Percentiles rank a stretch among this genome's conserved stretches.
Conservation (phyloP, 2,888 invertebrate genomes). For the Helobdella robusta region DNA sequence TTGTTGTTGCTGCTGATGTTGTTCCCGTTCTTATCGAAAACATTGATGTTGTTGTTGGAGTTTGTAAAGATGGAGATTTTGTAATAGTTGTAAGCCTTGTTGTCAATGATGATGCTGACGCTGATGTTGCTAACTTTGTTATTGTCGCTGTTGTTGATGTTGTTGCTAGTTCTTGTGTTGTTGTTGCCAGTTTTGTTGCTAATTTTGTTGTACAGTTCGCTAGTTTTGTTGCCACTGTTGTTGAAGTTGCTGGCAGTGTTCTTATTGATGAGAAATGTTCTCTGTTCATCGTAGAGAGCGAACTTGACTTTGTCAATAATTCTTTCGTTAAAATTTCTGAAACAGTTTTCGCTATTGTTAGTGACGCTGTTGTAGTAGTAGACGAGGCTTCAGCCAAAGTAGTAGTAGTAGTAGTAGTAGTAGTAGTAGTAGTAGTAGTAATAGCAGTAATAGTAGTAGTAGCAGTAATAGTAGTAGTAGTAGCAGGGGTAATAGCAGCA, state of each 20-base stretch:
- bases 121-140: background rate
- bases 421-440: conserved; percentile 1
- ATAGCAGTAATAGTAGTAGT: background rate
- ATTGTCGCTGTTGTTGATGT: background rate
- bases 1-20: background rate
- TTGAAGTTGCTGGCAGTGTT: background rate
- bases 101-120: conserved; percentile 5
- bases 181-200: background rate
- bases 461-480: background rate
- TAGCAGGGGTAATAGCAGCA: background rate
- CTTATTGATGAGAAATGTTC: background rate
- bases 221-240: background rate
- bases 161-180: background rate
- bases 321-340: too few species aligned
- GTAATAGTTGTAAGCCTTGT: background rate
- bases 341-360: too few species aligned
- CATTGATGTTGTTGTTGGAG: background rate
- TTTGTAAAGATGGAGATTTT: background rate
- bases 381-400: too few species aligned
- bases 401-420: conserved; percentile 1
- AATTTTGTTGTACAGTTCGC: too few species aligned
- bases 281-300: too few species aligned
- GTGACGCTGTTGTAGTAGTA: too few species aligned
- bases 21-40: too few species aligned
- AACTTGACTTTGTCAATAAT: too few species aligned